phyloP scores from a whole-genome alignment of 2,888 invertebrate genomes.

The Nemoura dubitans region DNA sequence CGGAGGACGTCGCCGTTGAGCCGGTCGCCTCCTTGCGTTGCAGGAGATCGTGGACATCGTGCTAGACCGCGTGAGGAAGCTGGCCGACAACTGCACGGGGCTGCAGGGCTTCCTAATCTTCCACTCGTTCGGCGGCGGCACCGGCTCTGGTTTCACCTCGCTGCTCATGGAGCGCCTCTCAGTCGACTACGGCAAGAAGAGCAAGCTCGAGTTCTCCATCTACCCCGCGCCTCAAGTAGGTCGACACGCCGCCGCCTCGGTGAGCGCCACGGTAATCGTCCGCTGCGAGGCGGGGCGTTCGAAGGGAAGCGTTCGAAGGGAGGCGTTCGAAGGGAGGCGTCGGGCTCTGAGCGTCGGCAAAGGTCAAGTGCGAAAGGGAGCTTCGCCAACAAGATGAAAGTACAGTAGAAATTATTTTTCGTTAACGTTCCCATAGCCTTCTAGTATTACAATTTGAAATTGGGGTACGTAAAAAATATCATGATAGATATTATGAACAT shows the following conservation, averaged over 20 bases:
- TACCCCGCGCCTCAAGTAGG: conserved; percentile 90
- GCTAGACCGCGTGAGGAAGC: conserved; percentile 85
- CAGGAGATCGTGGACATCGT: conserved; percentile 89
- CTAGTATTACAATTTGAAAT: too few species aligned
- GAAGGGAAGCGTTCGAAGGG: too few species aligned
- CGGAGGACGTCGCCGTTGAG: too few species aligned
- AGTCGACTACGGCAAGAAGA: conserved; percentile 96
- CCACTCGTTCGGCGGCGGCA: conserved; percentile 81
- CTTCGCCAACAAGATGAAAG: too few species aligned
- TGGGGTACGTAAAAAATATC: too few species aligned
- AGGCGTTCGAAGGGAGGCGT: too few species aligned
- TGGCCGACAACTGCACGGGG: conserved; percentile 92
- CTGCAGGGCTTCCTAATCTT: conserved; percentile 77
- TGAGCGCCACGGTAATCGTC: not conserved
- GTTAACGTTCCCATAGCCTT: too few species aligned
- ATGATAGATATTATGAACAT: too few species aligned
- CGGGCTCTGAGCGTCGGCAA: too few species aligned
- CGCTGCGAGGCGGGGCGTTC: not conserved
- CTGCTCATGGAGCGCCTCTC: conserved; percentile 93
- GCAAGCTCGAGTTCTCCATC: conserved; percentile 94
- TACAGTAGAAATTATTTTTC: too few species aligned
- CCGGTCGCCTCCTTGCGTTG: too few species aligned
- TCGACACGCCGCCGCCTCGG: not conserved
- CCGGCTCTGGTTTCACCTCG: conserved; percentile 82
- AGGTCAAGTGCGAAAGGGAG: too few species aligned